phyloP scores from a whole-genome alignment of 2,113 vertebrate genomes.

The Equus przewalskii region DNA sequence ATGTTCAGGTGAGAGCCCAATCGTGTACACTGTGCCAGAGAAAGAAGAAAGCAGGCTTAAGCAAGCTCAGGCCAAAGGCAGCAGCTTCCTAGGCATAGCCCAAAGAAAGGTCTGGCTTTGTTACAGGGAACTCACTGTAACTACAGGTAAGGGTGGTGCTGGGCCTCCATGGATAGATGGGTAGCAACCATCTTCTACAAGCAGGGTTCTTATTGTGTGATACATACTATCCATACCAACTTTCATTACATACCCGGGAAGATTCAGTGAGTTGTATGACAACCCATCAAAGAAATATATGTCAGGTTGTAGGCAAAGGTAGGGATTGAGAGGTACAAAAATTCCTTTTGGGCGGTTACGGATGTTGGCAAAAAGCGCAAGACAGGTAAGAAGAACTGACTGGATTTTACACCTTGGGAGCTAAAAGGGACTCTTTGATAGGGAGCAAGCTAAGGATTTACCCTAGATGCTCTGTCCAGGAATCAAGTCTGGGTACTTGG shows the following conservation, averaged over 20 bases:
- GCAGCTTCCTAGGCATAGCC: neutral
- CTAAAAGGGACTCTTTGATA: neutral
- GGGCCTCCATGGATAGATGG: neutral
- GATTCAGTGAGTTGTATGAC: neutral
- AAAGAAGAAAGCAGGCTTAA: slow-evolving; percentile 34
- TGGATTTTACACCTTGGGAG: slow-evolving; percentile 30
- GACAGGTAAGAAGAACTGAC: neutral
- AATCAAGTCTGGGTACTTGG: neutral
- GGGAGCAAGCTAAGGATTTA: neutral
- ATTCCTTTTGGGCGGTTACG: neutral
- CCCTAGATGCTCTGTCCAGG: neutral
- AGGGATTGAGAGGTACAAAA: neutral
- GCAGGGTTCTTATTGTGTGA: neutral
- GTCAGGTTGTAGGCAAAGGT: neutral
- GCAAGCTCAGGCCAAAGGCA: slow-evolving; percentile 3
- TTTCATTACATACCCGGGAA: neutral
- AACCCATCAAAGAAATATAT: slow-evolving; percentile 12
- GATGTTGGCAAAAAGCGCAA: slow-evolving; percentile 42
- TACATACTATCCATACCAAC: neutral
- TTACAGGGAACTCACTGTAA: neutral
- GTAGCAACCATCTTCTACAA: neutral
- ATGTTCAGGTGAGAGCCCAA: slow-evolving; percentile 92
- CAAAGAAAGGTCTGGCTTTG: neutral
- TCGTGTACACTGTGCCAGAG: slow-evolving; percentile 90
- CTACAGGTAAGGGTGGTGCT: neutral